Base-by-base conservation (phyloP, 2,113 vertebrate genomes). In the Psophia crepitans region DNA sequence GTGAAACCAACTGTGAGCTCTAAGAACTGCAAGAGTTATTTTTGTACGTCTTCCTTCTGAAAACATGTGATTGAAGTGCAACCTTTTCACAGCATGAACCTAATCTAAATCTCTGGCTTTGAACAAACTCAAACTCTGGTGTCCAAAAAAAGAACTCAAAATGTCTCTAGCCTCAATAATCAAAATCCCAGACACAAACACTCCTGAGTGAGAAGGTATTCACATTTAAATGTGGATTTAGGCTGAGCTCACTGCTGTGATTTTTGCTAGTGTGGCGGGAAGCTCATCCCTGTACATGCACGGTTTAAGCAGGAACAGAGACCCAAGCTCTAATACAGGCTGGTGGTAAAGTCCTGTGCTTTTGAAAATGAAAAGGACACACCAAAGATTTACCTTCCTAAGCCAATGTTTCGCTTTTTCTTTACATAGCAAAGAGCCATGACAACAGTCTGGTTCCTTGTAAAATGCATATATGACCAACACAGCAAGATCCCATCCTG, bases 301-400 rank as follows among this genome's bases (percentile, higher is more conserved):
- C 53, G 68, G 79, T 92, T 87, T 87, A 97, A 97, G 95, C 32
- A 89, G 74, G 66, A 97, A 76, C 24, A 66, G 80, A 84, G 51
- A 82, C 56, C n/a, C 57, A 88, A 66, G 65, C 48, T 87, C 69
- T 84, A 66, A 69, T 75, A 87, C 30, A 89, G 82, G 86, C 82
- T 96, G 51, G n/a, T 78, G 73, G 57, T 26, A 78, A 75, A 94
- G 53, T 73, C 84, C 64, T 80, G 68, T 46, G 48, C 84, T 97
- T 89, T 93, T 95, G 88, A 96, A 95, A 54, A 81, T 39, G 83
- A 84, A 95, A 78, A 77, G 48, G 51, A 96, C 94, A 90, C 85
- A 81, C 61, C 76, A 73, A 95, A 77, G 57, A 84, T 88, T 48
- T 73, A 76, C 20, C 21, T 80, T 57, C 53, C 73, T 61, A 96